Evolutionary conservation across 2,113 vertebrate species (phyloP).

Genomic region (Grallaria varia): DNA sequence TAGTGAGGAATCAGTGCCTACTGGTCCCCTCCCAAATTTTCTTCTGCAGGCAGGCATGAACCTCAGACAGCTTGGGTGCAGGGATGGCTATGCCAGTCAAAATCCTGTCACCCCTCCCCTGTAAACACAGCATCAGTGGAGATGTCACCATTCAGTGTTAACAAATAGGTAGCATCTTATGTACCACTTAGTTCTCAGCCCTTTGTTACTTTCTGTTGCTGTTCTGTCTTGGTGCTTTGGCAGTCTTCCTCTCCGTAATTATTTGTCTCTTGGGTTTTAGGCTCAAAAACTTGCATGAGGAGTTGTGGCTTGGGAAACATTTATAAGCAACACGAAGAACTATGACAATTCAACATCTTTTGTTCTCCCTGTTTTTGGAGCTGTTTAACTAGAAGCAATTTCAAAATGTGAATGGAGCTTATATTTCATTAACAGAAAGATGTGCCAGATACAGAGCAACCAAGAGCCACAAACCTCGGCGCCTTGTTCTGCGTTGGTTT

Average conservation of each 20-base stretch:
- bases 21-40: not conserved
- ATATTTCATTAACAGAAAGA: conserved; percentile 12
- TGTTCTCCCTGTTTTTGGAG: not conserved
- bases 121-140: not conserved
- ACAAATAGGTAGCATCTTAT: not conserved
- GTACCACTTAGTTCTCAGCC: not conserved
- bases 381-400: not conserved
- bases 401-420: conserved; percentile 37
- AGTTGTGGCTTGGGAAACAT: not conserved
- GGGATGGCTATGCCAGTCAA: not conserved
- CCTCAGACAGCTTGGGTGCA: not conserved
- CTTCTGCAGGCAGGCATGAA: not conserved
- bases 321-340: not conserved
- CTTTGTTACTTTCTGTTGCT: not conserved
- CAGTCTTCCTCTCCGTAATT: not conserved
- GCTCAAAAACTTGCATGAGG: not conserved
- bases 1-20: fast-evolving
- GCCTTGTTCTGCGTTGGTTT: not conserved
- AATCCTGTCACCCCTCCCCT: not conserved
- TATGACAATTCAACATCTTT: not conserved
- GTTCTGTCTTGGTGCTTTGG: not conserved
- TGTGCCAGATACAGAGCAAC: not conserved
- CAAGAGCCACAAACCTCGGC: fast-evolving
- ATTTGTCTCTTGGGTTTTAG: conserved; percentile 10
- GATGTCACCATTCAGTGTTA: not conserved